Evolutionary conservation across 23 tunicate genomes (phyloP), one percentile per base, ranked within the genome.

Genomic region (Pegea sp.): DNA sequence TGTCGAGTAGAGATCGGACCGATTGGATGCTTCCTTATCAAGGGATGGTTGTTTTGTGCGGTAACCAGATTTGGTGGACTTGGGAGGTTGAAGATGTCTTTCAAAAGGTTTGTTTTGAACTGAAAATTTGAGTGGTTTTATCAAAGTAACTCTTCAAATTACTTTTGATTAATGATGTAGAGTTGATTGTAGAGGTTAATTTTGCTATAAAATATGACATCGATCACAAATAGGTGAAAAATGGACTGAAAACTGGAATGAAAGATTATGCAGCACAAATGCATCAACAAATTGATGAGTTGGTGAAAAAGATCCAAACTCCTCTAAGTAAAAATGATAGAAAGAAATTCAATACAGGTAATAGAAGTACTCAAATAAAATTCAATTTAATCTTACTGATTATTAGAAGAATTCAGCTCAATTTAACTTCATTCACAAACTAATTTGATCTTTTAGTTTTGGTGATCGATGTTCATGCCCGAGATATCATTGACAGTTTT

Each of bases 11-110:
- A 29, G 54, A 53, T 20, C 64, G 98, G 20, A 81, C 75, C 1
- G 99, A 90, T 11, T 90, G 99, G 99, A 79, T 90, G 92, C 28
- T 78, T 46, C 64, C 62, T 31, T 90, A 78, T 58, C 92, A 72
- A 52, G 99, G 99, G 3, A 78, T 78, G 99, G 93, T 90, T 49
- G 99, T 90, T 29, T 61, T 90, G 33, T 92, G 92, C 27, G 69
- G 86, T n/a, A 78, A 78, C 58, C 99, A 90, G 57, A 87, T 90
- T 25, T 90, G 92, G 92, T 90, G 99, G 99, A 78, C 99, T 6
- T 78, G 92, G 92, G 99, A 90, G 56, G 99, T 90, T 1, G 99
- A 90, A 57, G 99, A 90, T 52, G 93, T 78, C 2, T 78, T 90
- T 60, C 27, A 66, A 4, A 70, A 76, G 69, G 98, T 89, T 42